Evolutionary conservation across 2,113 vertebrate species (phyloP).

Genomic region (Hippolais icterina): DNA sequence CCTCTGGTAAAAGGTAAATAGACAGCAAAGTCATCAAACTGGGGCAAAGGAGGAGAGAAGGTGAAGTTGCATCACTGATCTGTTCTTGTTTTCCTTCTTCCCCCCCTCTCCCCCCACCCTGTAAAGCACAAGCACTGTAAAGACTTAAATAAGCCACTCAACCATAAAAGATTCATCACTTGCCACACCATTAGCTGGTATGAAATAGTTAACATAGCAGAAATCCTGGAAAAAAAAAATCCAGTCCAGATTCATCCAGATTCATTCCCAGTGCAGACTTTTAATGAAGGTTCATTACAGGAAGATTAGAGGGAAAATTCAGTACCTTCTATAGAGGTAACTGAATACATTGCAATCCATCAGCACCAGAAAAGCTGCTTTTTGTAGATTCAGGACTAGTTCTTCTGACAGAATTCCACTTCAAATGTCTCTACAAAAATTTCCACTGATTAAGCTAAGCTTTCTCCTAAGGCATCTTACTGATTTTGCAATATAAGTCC

Average conservation of each 20-base stretch:
- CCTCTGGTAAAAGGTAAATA: slow-evolving; percentile 37
- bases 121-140: slow-evolving; percentile 47
- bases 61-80: neutral
- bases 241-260: slow-evolving; percentile 37
- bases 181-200: slow-evolving; percentile 62
- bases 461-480: neutral
- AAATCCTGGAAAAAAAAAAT: slow-evolving; percentile 4
- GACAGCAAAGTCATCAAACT: neutral
- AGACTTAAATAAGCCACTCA: slow-evolving; percentile 47
- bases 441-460: neutral
- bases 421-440: neutral
- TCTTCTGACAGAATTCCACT: neutral
- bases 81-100: neutral
- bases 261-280: slow-evolving; percentile 37
- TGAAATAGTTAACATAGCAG: slow-evolving; percentile 38
- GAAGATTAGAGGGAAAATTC: neutral
- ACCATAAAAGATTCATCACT: slow-evolving; percentile 20
- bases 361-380: neutral
- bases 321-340: neutral
- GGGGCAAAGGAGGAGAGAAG: neutral
- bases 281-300: neutral
- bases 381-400: neutral
- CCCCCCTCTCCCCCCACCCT: too few species aligned
- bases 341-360: neutral
- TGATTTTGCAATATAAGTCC: neutral